These are phyloP conservation scores for Bos indicus DNA, from an alignment of 2,113 vertebrate genomes.

Conservation along the genomic window DNA sequence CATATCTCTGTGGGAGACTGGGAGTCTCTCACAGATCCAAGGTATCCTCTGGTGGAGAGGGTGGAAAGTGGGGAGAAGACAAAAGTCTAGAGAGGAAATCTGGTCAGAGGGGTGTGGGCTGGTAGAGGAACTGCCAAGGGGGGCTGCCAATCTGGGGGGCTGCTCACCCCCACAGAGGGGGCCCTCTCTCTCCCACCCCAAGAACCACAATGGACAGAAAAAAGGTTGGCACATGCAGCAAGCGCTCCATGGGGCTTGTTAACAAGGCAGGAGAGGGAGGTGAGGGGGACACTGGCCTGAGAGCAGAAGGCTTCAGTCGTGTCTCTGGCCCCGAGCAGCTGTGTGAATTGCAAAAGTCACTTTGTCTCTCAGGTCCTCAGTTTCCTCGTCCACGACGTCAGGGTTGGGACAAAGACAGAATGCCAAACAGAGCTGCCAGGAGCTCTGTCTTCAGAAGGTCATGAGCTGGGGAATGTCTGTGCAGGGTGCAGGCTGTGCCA, in stretches of 20 bases:
- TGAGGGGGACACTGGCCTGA: neutral
- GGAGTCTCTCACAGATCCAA: neutral
- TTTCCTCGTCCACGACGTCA: neutral
- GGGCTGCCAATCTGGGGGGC: no score
- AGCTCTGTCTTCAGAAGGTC: neutral
- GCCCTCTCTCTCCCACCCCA: neutral
- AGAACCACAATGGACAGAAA: neutral
- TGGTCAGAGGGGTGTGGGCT: neutral
- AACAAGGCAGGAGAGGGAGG: neutral
- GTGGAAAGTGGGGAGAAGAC: neutral
- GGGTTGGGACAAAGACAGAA: neutral
- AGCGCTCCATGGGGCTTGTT: neutral
- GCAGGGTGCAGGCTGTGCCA: neutral
- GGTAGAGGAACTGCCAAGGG: neutral
- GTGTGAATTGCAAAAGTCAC: neutral
- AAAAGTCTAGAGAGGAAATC: neutral
- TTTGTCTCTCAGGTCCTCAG: neutral
- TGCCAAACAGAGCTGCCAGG: neutral
- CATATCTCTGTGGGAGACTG: neutral
- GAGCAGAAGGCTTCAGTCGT: fast-evolving
- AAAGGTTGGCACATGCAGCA: neutral
- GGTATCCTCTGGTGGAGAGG: neutral
- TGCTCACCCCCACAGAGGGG: neutral
- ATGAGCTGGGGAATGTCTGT: neutral
- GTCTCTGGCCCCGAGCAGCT: neutral